These are phyloP conservation scores for Pedetes capensis DNA, from an alignment of 2,113 vertebrate species.

Conservation along the genomic window DNA sequence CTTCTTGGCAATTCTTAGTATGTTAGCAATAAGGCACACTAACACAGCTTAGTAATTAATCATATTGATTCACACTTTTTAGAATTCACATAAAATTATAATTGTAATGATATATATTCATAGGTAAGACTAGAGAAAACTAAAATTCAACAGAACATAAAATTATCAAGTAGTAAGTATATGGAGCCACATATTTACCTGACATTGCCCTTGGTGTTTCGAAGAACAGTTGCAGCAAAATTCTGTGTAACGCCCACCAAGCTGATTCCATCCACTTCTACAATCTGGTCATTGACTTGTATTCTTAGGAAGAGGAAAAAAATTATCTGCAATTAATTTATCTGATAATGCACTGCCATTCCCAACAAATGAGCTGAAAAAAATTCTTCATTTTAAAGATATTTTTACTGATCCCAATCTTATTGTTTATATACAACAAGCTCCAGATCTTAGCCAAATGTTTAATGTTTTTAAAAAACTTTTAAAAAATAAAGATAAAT, in stretches of 20 bases:
- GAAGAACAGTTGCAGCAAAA: conserved; percentile 98
- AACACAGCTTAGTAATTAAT: neutral
- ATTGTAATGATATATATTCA: neutral
- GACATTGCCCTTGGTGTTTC: conserved; percentile 97
- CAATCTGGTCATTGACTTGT: conserved; percentile 98
- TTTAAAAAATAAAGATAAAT: neutral
- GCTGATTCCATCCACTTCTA: conserved; percentile 97
- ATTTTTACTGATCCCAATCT: neutral
- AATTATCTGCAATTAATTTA: conserved; percentile 2
- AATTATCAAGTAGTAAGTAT: neutral
- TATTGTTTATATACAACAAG: conserved; percentile 33
- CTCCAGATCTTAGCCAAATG: neutral
- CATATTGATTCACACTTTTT: neutral
- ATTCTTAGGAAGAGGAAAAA: conserved; percentile 86
- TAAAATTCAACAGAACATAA: neutral
- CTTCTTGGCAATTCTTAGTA: neutral
- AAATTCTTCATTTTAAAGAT: neutral
- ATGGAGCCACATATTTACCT: conserved; percentile 84
- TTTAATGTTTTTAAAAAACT: neutral
- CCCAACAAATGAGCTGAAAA: neutral
- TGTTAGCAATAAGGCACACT: neutral
- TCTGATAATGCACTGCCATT: neutral
- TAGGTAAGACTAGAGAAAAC: neutral
- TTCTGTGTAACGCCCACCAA: conserved; percentile 98
- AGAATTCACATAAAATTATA: neutral